A percentile compares a stretch with the other conserved stretches of the same genome.
These are phyloP conservation scores for Plebejus argus DNA, from an alignment of 2,888 invertebrate species.

Conservation along the genomic window DNA sequence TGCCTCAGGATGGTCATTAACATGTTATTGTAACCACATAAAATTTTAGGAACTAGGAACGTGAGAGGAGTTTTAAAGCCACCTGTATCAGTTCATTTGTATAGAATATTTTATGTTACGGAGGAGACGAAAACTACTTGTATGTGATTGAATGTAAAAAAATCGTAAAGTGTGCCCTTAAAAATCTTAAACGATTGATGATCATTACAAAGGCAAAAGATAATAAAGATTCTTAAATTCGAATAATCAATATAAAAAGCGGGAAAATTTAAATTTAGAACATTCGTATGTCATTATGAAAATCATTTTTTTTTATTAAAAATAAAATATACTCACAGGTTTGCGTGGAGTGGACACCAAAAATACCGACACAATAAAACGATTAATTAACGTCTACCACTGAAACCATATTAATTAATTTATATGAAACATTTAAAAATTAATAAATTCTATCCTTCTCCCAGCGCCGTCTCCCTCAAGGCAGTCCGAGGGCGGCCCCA, in stretches of 20 bases:
- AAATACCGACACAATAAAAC: constrained; percentile 17
- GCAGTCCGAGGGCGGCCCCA: constrained; percentile 46
- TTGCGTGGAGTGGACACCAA: neutral
- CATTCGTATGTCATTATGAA: neutral
- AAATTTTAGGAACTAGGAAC: neutral
- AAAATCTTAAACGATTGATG: neutral
- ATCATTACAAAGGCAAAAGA: neutral
- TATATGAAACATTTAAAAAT: constrained; percentile 23
- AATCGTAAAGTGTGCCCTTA: neutral
- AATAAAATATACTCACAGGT: constrained; percentile 20
- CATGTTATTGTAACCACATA: neutral
- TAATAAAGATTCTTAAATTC: constrained; percentile 4
- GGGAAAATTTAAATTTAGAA: constrained; percentile 15
- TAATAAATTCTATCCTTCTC: constrained; percentile 29
- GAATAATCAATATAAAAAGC: constrained; percentile 29
- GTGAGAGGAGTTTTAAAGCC: neutral
- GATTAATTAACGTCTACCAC: constrained; percentile 9
- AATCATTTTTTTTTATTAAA: neutral
- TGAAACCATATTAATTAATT: neutral
- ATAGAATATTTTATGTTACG: no score
- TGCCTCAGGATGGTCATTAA: neutral
- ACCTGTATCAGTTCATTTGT: neutral
- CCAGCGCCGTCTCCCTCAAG: constrained; percentile 47
- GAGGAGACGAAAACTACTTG: neutral
- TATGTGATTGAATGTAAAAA: neutral